Percentiles rank a stretch among this genome's conserved stretches.
phyloP scores from a whole-genome alignment of 2,113 vertebrate species.

The Boleophthalmus pectinirostris region DNA sequence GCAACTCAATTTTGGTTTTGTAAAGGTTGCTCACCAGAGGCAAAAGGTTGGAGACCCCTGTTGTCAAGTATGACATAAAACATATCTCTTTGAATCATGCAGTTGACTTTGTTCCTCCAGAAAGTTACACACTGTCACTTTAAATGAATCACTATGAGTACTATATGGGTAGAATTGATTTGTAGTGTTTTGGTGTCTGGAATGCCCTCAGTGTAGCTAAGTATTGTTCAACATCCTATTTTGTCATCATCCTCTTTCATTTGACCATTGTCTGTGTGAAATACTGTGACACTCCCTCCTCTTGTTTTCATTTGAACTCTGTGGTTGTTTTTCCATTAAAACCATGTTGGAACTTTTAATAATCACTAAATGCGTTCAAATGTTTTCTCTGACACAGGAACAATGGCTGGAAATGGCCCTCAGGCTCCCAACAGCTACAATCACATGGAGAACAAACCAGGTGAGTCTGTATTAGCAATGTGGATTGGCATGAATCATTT shows the following conservation, averaged over 20 bases:
- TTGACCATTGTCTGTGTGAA: neutral
- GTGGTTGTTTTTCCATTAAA: neutral
- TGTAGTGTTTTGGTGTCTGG: neutral
- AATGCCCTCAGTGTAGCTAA: neutral
- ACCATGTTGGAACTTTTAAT: neutral
- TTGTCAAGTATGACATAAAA: no score
- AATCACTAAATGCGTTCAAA: slow-evolving; percentile 20
- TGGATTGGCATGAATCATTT: neutral
- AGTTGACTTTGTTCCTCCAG: no score
- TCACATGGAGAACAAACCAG: slow-evolving; percentile 83
- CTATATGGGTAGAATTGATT: neutral
- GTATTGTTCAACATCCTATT: neutral
- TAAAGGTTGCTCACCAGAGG: no score
- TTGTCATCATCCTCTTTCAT: neutral
- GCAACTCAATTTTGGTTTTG: no score
- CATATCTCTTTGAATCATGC: no score
- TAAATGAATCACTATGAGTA: neutral
- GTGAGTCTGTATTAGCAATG: slow-evolving; percentile 71
- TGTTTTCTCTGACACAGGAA: slow-evolving; percentile 57
- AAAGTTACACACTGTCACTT: no score
- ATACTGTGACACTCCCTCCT: neutral
- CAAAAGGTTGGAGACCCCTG: no score
- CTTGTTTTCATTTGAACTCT: slow-evolving; percentile 1
- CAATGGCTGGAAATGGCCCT: slow-evolving; percentile 74
- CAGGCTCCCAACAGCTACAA: slow-evolving; percentile 83